Evolutionary conservation across 92 coral and sea anemone species (phyloP), one percentile per base, ranked within the genome.

Genomic region (Parazoanthus atlanticus): DNA sequence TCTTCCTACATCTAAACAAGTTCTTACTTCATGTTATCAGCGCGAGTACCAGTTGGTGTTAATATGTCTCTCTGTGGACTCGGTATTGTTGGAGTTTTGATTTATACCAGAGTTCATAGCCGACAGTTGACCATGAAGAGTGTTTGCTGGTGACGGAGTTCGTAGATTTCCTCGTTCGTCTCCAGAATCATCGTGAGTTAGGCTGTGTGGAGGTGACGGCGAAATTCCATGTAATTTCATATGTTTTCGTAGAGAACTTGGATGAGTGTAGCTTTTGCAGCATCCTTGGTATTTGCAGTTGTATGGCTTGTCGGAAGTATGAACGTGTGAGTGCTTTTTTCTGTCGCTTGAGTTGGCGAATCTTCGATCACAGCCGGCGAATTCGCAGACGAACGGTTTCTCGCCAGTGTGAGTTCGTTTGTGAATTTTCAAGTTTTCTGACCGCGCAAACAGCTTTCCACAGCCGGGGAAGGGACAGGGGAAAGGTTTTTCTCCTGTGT

Each of bases 341-440:
- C 99, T 94, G 91, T 97, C 99, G 93, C 99, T 97, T 29, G 99
- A 97, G 91, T 97, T 97, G 71, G 99, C 99, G 81, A 97, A 97
- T 83, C 99, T 91, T 38, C 99, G 94, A 78, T 97, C 99, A 78
- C 99, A 97, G 38, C 98, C 98, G 58, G 97, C 97, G 81, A 93
- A 96, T 70, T 97, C 99, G 71, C 99, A 97, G 21, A 97, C 93
- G 56, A 97, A 97, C 10, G 99, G 99, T 76, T 97, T 97, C 86
- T 97, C 99, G 17, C 99, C 99, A 0, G 99, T 97, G 89, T 97
- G 99, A 73, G 99, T 97, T 85, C 99, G 89, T 91, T 97, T 97
- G 84, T 97, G 99, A 67, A 97, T 97, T 91, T 97, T 97, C 86
- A 97, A 85, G 90, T 97, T 97, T 88, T 97, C 99, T 23, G 99